A percentile compares a stretch with the other conserved stretches of the same genome.
These are phyloP conservation scores for Rynchops niger DNA, from an alignment of 2,113 vertebrate species.

Conservation along the genomic window DNA sequence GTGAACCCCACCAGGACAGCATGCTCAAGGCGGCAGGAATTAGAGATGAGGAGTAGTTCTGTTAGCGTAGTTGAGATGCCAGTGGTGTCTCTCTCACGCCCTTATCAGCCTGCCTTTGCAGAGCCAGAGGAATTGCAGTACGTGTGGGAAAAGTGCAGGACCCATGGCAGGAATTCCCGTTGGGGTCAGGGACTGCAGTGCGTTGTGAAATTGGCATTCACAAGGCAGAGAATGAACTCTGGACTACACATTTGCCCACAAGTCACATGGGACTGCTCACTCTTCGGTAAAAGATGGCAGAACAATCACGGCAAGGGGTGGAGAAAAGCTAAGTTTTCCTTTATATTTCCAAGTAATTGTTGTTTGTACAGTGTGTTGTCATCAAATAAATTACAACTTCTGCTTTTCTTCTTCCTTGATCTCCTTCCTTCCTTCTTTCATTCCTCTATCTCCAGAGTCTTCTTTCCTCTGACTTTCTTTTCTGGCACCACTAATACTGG, in stretches of 20 bases:
- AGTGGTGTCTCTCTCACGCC: neutral
- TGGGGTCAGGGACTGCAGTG: neutral
- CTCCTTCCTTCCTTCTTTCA: neutral
- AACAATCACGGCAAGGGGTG: neutral
- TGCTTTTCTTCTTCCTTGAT: neutral
- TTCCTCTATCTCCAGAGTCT: neutral
- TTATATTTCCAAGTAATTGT: neutral
- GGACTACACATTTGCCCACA: neutral
- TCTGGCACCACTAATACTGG: neutral
- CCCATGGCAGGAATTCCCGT: neutral
- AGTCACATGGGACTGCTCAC: neutral
- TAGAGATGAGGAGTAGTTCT: neutral
- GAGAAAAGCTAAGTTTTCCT: neutral
- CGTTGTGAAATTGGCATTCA: neutral
- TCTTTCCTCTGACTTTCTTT: neutral
- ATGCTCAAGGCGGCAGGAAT: rapidly evolving
- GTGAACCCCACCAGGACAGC: neutral
- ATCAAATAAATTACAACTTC: neutral
- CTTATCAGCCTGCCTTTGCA: neutral
- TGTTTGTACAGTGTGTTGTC: neutral
- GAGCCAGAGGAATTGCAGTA: neutral
- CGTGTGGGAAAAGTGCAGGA: neutral
- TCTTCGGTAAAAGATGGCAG: neutral
- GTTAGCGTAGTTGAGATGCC: neutral
- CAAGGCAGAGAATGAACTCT: neutral